Evolutionary conservation across 2,113 vertebrate species (phyloP).

Genomic region (Rynchops niger): DNA sequence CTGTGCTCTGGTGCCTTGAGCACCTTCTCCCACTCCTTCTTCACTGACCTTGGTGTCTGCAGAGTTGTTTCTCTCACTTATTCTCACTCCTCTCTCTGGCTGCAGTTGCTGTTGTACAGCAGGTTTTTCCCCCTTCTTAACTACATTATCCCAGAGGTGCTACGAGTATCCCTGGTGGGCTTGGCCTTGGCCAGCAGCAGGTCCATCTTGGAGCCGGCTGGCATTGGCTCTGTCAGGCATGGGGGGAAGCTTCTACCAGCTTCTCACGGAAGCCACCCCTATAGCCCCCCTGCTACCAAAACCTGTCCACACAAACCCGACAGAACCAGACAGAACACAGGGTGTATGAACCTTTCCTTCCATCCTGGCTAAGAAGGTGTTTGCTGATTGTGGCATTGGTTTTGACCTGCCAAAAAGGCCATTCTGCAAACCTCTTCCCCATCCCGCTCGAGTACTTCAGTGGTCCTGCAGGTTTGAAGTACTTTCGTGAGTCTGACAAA

Average conservation of each 20-base stretch:
- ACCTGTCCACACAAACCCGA: not conserved
- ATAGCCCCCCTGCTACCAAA: not conserved
- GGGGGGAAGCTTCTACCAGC: not conserved
- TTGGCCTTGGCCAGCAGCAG: rapidly evolving
- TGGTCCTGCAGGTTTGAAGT: not conserved
- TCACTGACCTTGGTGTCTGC: no score
- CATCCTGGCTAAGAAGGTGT: not conserved
- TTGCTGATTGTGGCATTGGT: not conserved
- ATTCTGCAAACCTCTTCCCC: not conserved
- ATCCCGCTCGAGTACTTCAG: not conserved
- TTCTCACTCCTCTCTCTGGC: no score
- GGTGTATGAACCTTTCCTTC: not conserved
- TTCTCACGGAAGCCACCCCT: no score
- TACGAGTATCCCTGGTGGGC: rapidly evolving
- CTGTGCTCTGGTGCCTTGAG: no score
- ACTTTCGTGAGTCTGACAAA: not conserved
- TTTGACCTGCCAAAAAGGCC: not conserved
- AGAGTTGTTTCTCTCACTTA: no score
- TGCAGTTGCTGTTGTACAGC: not conserved
- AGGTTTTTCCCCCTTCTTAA: not conserved
- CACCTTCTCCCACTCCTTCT: no score
- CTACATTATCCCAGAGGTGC: rapidly evolving
- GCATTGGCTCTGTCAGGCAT: rapidly evolving
- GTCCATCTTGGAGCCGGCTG: rapidly evolving
- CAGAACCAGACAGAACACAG: not conserved